Base-by-base conservation (phyloP, 2,797 vertebrate genomes). In the Tapirus indicus region DNA sequence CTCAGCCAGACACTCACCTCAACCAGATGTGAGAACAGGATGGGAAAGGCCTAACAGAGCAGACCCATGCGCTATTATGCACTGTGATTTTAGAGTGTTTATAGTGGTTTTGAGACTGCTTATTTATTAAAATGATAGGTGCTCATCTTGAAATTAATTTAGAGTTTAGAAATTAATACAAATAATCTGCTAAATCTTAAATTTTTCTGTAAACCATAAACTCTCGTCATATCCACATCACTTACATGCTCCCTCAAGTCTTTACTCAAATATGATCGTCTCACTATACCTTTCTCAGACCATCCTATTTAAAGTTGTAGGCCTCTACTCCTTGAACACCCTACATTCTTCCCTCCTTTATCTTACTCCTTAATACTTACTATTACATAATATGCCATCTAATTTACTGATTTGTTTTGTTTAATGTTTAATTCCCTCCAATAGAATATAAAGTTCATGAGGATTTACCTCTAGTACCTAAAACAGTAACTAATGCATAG, bases 151-250 rank as follows among this genome's bases (percentile, higher is more conserved):
- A 96, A 85, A 85, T 85, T 92, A 91, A 86, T 56, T 88, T 68
- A 47, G 38, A 77, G 21, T 66, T 94, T 58, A 94, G 66, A 97
- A 96, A 77, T 38, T 52, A 87, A 88, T 71, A 64, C 4, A 92
- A 87, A 92, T 60, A 25, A 78, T 74, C 17, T 96, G 25, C 25
- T 85, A 68, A 38, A 25, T 74, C 32, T 89, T 85, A 84, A 62
- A 10, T 49, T 79, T 87, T 89, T 68, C 35, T 35, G 18, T 82
- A 85, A 83, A 69, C 16, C 23, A 83, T 47, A 52, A 38, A 84
- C 23, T 68, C 41, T 60, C 60, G 2, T 38, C 2, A 69, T 52
- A 44, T 2, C n/a, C 1, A 74, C 11, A 86, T 72, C 47, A 58
- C n/a, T 47, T 69, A 8, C 1, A 75, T 2, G 7, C 41, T 52